phyloP scores from a whole-genome alignment of 2,888 invertebrate species.

The Ypsolopha sequella region DNA sequence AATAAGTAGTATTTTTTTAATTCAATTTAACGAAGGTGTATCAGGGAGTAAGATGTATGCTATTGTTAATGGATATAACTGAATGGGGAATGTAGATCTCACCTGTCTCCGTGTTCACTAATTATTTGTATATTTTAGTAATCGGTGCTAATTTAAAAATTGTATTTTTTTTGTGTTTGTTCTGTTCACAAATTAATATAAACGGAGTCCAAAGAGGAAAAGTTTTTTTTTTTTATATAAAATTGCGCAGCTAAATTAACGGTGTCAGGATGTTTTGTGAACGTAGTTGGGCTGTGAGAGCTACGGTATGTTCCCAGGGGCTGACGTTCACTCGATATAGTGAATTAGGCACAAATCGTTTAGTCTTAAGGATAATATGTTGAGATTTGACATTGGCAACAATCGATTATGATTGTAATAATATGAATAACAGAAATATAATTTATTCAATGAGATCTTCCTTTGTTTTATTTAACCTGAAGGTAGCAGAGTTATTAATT shows the following conservation, averaged over 20 bases:
- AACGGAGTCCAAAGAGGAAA: no score
- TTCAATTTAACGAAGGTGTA: constrained; percentile 14
- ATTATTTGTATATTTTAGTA: neutral
- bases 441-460: constrained; percentile 48
- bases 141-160: neutral
- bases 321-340: constrained; percentile 18
- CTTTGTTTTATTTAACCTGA: no score
- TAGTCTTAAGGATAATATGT: constrained; percentile 44
- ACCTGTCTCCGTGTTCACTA: constrained; percentile 13
- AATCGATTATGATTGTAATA: constrained; percentile 56
- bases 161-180: neutral
- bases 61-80: neutral
- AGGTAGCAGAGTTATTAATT: no score
- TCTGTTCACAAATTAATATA: no score
- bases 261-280: no score
- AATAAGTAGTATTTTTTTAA: constrained; percentile 37
- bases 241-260: no score
- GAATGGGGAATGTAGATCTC: constrained; percentile 12
- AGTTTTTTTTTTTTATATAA: no score
- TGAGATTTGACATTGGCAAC: constrained; percentile 59
- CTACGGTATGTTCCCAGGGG: constrained; percentile 22
- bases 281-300: constrained; percentile 15
- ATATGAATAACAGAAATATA: constrained; percentile 54
- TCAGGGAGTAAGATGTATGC: constrained; percentile 11
- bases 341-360: constrained; percentile 57